A percentile compares a stretch with the other conserved stretches of the same genome.
Evolutionary conservation across 2,113 vertebrate species (phyloP).

Genomic region (Lepisosteus osseus): DNA sequence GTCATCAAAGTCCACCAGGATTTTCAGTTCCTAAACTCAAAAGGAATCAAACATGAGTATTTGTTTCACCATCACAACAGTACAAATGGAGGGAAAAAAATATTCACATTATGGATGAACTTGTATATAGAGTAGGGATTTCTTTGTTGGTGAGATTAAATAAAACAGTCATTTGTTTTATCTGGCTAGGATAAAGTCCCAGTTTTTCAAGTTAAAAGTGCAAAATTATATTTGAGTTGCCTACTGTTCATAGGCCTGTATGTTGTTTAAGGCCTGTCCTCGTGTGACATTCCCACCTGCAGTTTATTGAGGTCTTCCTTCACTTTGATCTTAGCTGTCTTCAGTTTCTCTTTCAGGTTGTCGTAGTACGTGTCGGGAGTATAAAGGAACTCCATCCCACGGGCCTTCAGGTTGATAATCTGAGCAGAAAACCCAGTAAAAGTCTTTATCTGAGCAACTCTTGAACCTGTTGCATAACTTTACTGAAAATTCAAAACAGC

Average conservation of each 20-base stretch:
- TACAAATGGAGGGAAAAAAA: too few species aligned
- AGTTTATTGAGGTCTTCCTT: slow-evolving; percentile 69
- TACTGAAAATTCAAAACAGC: too few species aligned
- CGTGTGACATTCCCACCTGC: slow-evolving; percentile 52
- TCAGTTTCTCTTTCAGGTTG: slow-evolving; percentile 61
- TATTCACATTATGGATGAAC: too few species aligned
- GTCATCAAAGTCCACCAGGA: slow-evolving; percentile 77
- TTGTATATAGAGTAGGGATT: too few species aligned
- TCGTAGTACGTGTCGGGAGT: slow-evolving; percentile 70
- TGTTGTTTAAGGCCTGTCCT: not conserved
- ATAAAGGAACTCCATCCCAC: slow-evolving; percentile 71
- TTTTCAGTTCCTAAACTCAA: slow-evolving; percentile 64
- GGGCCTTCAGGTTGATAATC: slow-evolving; percentile 68
- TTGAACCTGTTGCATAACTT: too few species aligned
- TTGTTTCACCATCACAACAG: too few species aligned
- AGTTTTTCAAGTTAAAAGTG: too few species aligned
- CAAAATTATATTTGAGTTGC: too few species aligned
- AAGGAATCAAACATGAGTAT: not conserved
- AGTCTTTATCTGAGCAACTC: too few species aligned
- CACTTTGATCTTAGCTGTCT: slow-evolving; percentile 72
- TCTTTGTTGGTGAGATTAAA: too few species aligned
- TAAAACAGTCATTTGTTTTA: too few species aligned
- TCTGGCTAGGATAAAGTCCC: too few species aligned
- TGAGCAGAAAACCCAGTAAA: slow-evolving; percentile 30
- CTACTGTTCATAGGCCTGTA: not conserved